Evolutionary conservation across 1,140 invertebrate species (phyloP).

Genomic region (Zaprionus ornatus): DNA sequence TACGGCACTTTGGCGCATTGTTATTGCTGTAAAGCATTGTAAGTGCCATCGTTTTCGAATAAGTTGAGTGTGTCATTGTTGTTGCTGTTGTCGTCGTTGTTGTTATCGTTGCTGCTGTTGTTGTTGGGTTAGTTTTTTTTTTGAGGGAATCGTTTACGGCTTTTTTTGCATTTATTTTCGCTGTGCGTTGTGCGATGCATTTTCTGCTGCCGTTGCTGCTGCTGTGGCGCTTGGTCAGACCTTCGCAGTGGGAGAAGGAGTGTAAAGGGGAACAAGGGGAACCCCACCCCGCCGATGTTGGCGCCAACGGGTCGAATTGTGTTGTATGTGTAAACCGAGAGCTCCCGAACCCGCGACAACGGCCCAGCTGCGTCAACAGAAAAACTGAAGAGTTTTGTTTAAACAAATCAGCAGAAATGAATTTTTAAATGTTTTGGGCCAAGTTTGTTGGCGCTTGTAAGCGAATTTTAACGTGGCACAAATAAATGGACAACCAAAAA

Average conservation of each 20-base stretch:
- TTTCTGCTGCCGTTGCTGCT: conserved; percentile 19
- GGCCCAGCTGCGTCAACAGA: conserved; percentile 68
- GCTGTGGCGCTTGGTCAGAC: conserved; percentile 36
- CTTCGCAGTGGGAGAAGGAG: conserved; percentile 33
- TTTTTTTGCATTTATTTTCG: conserved; percentile 14
- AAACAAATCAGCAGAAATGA: conserved; percentile 67
- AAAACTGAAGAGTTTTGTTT: conserved; percentile 54
- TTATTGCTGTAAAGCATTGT: conserved; percentile 30
- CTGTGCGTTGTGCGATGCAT: conserved; percentile 5
- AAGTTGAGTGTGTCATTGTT: conserved; percentile 5
- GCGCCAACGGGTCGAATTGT: conserved; percentile 48
- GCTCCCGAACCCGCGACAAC: conserved; percentile 24
- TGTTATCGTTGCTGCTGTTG: neutral
- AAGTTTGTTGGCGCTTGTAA: conserved; percentile 74
- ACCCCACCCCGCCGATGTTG: conserved; percentile 18
- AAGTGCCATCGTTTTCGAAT: conserved; percentile 19
- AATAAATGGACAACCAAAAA: conserved; percentile 4
- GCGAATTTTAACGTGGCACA: conserved; percentile 46
- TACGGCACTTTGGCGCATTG: conserved; percentile 47
- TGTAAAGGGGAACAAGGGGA: neutral
- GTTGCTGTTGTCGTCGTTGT: neutral
- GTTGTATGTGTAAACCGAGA: conserved; percentile 58
- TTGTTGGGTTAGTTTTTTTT: no score
- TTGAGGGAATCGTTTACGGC: neutral
- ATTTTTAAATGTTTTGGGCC: conserved; percentile 55